Evolutionary conservation across 2,113 vertebrate genomes (phyloP).

Genomic region (Procavia capensis): DNA sequence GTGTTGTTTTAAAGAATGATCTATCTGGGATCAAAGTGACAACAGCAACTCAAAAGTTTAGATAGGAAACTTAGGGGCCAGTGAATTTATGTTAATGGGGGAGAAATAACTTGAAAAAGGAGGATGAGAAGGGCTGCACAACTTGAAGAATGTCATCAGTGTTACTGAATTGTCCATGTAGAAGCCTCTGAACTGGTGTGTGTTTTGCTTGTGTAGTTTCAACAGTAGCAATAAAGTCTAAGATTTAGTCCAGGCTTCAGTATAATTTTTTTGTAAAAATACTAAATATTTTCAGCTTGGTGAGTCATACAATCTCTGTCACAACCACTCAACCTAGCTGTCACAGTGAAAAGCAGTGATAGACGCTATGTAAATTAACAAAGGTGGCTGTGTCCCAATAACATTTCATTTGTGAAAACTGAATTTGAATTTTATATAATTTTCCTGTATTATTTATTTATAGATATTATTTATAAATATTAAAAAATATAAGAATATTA

Average conservation of each 20-base stretch:
- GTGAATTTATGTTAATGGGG: not conserved
- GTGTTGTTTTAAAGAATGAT: not conserved
- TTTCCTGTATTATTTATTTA: not conserved
- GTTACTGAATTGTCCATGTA: too few species aligned
- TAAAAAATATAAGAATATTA: not conserved
- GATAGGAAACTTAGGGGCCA: not conserved
- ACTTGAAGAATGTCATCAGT: not conserved
- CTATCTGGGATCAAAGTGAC: not conserved
- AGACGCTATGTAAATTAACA: rapidly evolving
- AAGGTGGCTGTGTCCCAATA: not conserved
- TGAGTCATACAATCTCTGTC: rapidly evolving
- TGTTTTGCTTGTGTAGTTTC: too few species aligned
- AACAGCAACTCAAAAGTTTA: not conserved
- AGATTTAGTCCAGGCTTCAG: not conserved
- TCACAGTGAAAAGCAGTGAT: rapidly evolving
- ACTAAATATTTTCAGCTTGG: not conserved
- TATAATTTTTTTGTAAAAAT: not conserved
- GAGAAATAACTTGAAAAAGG: not conserved
- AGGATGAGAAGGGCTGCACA: not conserved
- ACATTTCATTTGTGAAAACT: not conserved
- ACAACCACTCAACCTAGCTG: rapidly evolving
- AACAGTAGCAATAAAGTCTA: too few species aligned
- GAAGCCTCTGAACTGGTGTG: too few species aligned
- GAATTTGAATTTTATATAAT: not conserved
- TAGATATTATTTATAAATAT: not conserved